Percentiles rank a stretch among this genome's conserved stretches.
Conservation (phyloP, 2,888 invertebrate genomes). For the Escarpia spicata region DNA sequence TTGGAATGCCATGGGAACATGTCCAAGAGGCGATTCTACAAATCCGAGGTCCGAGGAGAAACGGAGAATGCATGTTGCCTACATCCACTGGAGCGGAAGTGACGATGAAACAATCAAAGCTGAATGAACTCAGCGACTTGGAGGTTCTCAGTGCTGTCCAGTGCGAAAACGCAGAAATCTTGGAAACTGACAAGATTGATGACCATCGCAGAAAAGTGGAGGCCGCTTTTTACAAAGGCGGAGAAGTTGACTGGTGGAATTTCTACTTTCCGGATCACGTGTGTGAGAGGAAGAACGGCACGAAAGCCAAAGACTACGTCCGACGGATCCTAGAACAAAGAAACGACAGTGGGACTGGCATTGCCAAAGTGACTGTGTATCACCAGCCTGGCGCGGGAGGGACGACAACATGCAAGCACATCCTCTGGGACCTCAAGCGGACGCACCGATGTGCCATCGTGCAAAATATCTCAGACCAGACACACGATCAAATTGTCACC, state of each 20-base stretch:
- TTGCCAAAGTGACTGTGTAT: conserved; percentile 41
- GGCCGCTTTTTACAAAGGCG: conserved; percentile 40
- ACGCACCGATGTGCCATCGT: conserved; percentile 46
- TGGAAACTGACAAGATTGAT: background rate
- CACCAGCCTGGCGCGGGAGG: conserved; percentile 52
- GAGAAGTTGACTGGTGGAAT: conserved; percentile 48
- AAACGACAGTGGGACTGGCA: conserved; percentile 34
- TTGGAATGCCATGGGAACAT: conserved; percentile 24
- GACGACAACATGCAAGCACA: conserved; percentile 46
- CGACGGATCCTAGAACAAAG: background rate
- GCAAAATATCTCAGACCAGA: conserved; percentile 45
- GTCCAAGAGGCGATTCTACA: conserved; percentile 34
- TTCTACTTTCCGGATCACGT: conserved; percentile 45
- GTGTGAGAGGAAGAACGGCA: conserved; percentile 32
- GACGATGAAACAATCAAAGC: conserved; percentile 42
- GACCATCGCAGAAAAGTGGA: conserved; percentile 23
- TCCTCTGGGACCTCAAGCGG: conserved; percentile 46
- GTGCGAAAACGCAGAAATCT: conserved; percentile 29
- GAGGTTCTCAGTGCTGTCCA: conserved; percentile 43
- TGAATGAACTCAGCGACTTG: conserved; percentile 42
- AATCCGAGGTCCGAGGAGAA: conserved; percentile 28
- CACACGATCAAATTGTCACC: conserved; percentile 43
- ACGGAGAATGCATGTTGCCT: conserved; percentile 33
- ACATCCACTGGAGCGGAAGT: conserved; percentile 44
- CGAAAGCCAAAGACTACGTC: background rate